Base-by-base conservation (phyloP, 2,888 invertebrate genomes). In the Cremastobaeus sp. region DNA sequence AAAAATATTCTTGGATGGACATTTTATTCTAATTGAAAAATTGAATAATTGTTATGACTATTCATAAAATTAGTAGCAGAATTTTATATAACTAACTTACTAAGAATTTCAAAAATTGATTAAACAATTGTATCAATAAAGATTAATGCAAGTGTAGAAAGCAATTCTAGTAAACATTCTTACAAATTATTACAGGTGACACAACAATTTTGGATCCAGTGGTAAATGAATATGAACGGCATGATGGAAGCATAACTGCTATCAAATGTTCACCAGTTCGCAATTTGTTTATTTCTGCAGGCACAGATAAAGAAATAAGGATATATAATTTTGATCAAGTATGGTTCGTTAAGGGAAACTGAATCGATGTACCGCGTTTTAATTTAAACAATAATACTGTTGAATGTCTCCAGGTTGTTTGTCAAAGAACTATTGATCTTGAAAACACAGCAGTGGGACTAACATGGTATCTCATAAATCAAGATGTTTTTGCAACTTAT, bases 301-400 rank as follows among this genome's bases (percentile, higher is more conserved):
- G 83, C 9, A 85, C 85, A 1, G 83, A 86, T 48, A 86, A 83
- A 65, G 86, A 86, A 72, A 82, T 87, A 45, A 81, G 86, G 17
- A 83, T 87, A 57, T 87, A 84, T 34, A 79, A 83, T 68, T 80
- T 86, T 34, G 83, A 84, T 12, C 80, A 86, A 82, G 87, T 86
- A 75, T 14, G 14, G 4, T 25, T 25, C n/a, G n/a, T n/a, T n/a
- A n/a, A n/a, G n/a, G n/a, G n/a, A n/a, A n/a, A n/a, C n/a, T n/a
- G n/a, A n/a, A n/a, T n/a, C n/a, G n/a, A n/a, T n/a, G n/a, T n/a
- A n/a, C n/a, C n/a, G n/a, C n/a, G 34, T n/a, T 34, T 34, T 34
- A 6, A 6, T 5, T 37, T 37, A 32, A 32, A 32, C 32, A 32
- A 32, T 32, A 34, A 34, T 50, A 43, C 11, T 32, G 9, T 34